phyloP scores from a whole-genome alignment of 1,140 invertebrate species.

The Elysia chlorotica region DNA sequence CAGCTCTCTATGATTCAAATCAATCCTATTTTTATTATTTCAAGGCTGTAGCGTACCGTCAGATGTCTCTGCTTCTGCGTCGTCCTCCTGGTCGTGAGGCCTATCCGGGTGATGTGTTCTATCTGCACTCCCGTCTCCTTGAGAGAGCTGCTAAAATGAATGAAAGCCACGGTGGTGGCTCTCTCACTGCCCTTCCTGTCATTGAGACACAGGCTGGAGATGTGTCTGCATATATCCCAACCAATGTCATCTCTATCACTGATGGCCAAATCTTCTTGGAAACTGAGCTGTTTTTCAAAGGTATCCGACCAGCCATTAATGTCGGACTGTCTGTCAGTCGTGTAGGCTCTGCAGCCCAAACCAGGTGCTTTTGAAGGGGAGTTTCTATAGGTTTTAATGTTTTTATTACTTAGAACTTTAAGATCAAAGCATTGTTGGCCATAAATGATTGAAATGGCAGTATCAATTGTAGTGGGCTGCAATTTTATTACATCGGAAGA shows the following conservation, averaged over 20 bases:
- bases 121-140: slow-evolving; percentile 98
- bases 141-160: slow-evolving; percentile 99
- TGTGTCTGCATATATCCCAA: slow-evolving; percentile 99
- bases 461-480: too few relatives aligned
- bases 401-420: not conserved
- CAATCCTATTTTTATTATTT: slow-evolving; percentile 29
- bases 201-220: slow-evolving; percentile 99
- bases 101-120: slow-evolving; percentile 99
- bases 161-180: slow-evolving; percentile 90
- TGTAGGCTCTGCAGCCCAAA: slow-evolving; percentile 99
- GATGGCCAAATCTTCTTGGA: slow-evolving; percentile 99
- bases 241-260: slow-evolving; percentile 99
- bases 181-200: slow-evolving; percentile 96
- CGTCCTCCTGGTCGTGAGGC: slow-evolving; percentile 99
- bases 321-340: slow-evolving; percentile 99
- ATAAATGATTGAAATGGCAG: too few relatives aligned
- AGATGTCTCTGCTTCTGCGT: slow-evolving; percentile 98
- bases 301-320: slow-evolving; percentile 99
- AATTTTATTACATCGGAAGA: too few relatives aligned
- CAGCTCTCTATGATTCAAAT: too few relatives aligned
- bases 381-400: not conserved
- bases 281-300: slow-evolving; percentile 98
- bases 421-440: not conserved
- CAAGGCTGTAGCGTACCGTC: slow-evolving; percentile 96
- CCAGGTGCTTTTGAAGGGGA: slow-evolving; percentile 78